These are phyloP conservation scores for Eurystomus glaucurus DNA, from an alignment of 2,797 vertebrate species.

Conservation along the genomic window DNA sequence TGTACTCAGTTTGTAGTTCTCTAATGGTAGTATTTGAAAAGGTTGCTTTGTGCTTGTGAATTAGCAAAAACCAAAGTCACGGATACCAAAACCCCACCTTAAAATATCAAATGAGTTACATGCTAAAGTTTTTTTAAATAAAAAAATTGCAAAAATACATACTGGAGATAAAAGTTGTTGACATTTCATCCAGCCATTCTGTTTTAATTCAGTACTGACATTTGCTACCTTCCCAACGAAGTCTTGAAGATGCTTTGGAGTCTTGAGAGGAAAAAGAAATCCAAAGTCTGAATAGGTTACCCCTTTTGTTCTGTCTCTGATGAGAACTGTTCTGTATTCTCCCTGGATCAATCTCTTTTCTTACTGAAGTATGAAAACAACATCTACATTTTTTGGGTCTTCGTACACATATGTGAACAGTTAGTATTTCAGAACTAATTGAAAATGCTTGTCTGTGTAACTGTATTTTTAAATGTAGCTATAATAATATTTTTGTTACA, in stretches of 20 bases:
- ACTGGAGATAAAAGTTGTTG: neutral
- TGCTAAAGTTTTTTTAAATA: neutral
- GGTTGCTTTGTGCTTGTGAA: neutral
- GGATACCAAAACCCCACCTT: neutral
- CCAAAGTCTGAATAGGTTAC: neutral
- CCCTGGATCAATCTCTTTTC: neutral
- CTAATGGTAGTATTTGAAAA: neutral
- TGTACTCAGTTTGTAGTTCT: neutral
- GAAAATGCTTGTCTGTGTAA: neutral
- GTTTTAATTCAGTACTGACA: neutral
- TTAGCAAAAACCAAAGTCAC: neutral
- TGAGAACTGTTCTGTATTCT: neutral
- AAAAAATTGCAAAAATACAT: neutral
- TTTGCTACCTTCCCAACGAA: neutral
- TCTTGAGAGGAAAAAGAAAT: neutral
- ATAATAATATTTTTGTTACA: neutral
- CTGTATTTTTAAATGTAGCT: neutral
- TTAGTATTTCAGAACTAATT: neutral
- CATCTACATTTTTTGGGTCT: neutral
- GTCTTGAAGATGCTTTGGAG: neutral
- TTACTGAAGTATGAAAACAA: neutral
- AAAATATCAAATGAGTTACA: neutral
- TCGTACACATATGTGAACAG: neutral
- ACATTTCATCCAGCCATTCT: neutral
- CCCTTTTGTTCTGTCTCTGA: neutral